Conservation (phyloP, 2,113 vertebrate genomes). For the Ophthalmolycus amberensis region DNA sequence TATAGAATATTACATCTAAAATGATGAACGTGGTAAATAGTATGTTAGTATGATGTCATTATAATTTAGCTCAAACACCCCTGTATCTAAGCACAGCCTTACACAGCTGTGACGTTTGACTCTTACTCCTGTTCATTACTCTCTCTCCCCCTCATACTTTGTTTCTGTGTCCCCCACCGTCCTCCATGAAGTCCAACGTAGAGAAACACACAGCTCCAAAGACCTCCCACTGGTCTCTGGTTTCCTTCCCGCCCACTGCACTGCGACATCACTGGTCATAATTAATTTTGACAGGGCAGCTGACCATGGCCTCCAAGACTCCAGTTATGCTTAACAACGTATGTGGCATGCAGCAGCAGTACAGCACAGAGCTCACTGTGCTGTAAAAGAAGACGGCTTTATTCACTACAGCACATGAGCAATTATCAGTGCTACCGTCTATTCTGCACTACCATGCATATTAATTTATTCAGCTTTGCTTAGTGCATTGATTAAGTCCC, state of each 20-base stretch:
- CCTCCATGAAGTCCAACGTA: neutral
- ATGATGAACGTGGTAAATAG: neutral
- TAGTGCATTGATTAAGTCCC: neutral
- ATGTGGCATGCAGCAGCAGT: constrained; percentile 1
- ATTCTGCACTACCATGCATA: neutral
- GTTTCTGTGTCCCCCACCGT: neutral
- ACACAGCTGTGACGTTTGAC: neutral
- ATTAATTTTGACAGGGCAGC: constrained; percentile 34
- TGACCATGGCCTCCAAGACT: neutral
- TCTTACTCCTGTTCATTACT: neutral
- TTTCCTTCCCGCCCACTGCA: neutral
- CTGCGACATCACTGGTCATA: constrained; percentile 10
- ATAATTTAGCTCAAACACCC: neutral
- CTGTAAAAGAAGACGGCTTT: neutral
- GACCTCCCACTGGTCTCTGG: neutral
- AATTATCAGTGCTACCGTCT: constrained; percentile 1
- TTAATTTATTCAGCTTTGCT: constrained; percentile 9
- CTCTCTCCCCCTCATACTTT: neutral
- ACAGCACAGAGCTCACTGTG: neutral
- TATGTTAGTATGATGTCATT: neutral
- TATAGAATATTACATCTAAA: neutral
- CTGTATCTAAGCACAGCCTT: neutral
- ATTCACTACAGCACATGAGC: neutral
- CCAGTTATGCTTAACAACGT: constrained; percentile 17
- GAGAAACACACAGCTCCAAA: neutral